Evolutionary conservation across 2,888 invertebrate genomes (phyloP).

Genomic region (Drosophila nigricruria): DNA sequence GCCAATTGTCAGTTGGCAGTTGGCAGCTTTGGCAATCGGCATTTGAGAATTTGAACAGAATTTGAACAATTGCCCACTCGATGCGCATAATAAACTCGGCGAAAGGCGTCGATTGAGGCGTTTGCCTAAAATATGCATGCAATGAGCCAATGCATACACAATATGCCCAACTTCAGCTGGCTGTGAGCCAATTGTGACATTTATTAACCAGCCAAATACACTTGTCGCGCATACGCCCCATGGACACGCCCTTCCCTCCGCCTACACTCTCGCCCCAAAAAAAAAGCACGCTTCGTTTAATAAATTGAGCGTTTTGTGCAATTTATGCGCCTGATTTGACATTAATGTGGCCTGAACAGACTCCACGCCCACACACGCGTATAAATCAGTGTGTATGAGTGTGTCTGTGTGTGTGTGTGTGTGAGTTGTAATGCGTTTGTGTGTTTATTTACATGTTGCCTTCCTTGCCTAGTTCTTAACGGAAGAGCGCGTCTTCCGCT

Average conservation of each 20-base stretch:
- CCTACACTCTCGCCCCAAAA: fast-evolving
- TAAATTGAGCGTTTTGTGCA: constrained; percentile 82
- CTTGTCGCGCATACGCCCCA: constrained; percentile 66
- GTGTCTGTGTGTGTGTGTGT: constrained; percentile 36
- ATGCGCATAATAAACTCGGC: constrained; percentile 44
- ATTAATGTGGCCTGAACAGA: constrained; percentile 83
- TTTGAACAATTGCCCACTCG: constrained; percentile 70
- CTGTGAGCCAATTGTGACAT: constrained; percentile 50
- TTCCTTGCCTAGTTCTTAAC: constrained; percentile 22
- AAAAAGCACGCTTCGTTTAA: constrained; percentile 70
- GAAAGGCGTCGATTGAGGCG: constrained; percentile 48
- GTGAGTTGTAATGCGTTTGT: constrained; percentile 20
- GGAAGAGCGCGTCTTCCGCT: constrained; percentile 48
- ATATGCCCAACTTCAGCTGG: constrained; percentile 15
- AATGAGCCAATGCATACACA: constrained; percentile 45
- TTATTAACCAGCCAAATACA: constrained; percentile 72
- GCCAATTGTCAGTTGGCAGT: constrained; percentile 28
- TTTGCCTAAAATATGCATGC: constrained; percentile 43
- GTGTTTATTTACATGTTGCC: constrained; percentile 72
- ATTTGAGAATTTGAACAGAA: constrained; percentile 56
- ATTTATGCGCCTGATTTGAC: constrained; percentile 84
- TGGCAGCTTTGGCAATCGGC: constrained; percentile 49
- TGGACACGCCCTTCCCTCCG: constrained; percentile 14
- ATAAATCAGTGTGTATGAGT: constrained; percentile 53
- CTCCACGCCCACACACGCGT: constrained; percentile 32